These are phyloP conservation scores for Todus mexicanus DNA, from an alignment of 2,797 vertebrate species.

Conservation along the genomic window DNA sequence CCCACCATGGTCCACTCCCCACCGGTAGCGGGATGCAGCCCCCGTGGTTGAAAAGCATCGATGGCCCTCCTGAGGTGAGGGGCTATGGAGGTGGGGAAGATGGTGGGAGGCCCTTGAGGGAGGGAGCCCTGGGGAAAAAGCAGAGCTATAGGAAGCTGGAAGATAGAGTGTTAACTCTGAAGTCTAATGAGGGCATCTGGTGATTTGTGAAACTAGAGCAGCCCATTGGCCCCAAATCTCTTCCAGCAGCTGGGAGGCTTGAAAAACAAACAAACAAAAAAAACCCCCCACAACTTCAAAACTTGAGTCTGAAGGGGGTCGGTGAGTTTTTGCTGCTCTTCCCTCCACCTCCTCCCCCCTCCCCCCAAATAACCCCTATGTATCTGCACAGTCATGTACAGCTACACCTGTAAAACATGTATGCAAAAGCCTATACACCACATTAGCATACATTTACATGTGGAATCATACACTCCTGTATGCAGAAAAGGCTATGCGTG, in stretches of 20 bases:
- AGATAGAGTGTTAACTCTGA: background rate
- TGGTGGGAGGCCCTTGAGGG: background rate
- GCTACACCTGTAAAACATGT: background rate
- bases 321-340: background rate
- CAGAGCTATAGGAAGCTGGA: background rate
- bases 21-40: constrained; percentile 58
- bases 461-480: rapidly evolving
- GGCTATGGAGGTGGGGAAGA: background rate
- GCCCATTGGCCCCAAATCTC: background rate
- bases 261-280: background rate
- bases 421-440: background rate
- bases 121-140: background rate
- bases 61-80: constrained; percentile 76
- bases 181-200: background rate
- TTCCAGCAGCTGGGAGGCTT: background rate
- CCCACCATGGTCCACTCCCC: background rate
- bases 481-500: background rate
- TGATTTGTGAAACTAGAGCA: background rate
- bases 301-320: background rate
- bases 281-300: too few relatives aligned
- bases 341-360: too few relatives aligned
- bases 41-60: constrained; percentile 5
- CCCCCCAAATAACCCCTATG: background rate
- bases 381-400: rapidly evolving
- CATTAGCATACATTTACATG: background rate